Base-by-base conservation (phyloP, 2,113 vertebrate species). In the Callochromis pleurospilus region DNA sequence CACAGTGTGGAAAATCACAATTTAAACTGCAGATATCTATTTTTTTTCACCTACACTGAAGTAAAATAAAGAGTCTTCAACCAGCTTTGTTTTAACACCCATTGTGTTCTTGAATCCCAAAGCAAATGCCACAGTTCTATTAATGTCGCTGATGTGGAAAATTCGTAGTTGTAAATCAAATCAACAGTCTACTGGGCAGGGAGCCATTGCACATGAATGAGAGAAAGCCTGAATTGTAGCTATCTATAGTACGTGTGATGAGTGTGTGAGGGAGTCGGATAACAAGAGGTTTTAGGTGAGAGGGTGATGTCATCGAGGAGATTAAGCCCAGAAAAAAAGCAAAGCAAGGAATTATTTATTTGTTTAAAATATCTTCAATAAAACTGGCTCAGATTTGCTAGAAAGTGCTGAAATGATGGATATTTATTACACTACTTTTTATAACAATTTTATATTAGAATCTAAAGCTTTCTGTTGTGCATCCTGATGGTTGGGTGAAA, bases 41-140 rank as follows among this genome's bases (percentile, higher is more conserved):
- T 73, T 26, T 65, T 65, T 47, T 73, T 47, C 42, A 47, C 24
- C 10, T 19, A 29, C n/a, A 3, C 62, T 38, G 11, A 49, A 24
- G 6, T 73, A n/a, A 56, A 81, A 14, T 17, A 7, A 80, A 75
- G 62, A 38, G 80, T 82, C 33, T 80, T 29, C 4, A 82, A 82
- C 4, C 33, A 75, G n/a, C 33, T 9, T 80, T 56, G 24, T 75
- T 47, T 86, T 7, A 84, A 83, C 89, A 84, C 56, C 80, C 47
- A 81, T 80, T 89, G 89, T 88, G 83, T 83, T 82, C 49, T n/a
- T 79, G 6, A 94, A 86, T 83, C 90, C 83, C 91, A 12, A 38
- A 86, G 85, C 84, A 85, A 92, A 93, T 86, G 88, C 79, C 92
- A 88, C 84, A 17, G 85, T 58, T 82, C 81, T 90, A 87, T 92